These are phyloP conservation scores for Eptesicus fuscus DNA, from an alignment of 2,113 vertebrate species.

Conservation along the genomic window DNA sequence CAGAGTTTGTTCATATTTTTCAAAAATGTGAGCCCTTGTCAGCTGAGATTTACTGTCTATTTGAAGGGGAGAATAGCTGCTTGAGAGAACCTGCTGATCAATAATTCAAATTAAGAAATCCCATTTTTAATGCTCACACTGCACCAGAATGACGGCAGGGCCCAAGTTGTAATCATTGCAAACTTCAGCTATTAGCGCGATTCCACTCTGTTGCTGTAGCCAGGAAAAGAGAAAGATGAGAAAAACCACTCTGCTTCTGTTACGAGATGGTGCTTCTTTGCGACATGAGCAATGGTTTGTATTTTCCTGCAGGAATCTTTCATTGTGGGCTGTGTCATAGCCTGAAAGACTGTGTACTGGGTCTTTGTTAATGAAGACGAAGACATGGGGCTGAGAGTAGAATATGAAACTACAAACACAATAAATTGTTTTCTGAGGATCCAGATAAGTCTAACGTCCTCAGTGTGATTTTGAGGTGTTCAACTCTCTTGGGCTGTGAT, in stretches of 20 bases:
- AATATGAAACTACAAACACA: conserved; percentile 13
- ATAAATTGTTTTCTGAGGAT: conserved; percentile 53
- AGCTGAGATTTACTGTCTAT: conserved; percentile 80
- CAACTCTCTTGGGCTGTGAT: conserved; percentile 27
- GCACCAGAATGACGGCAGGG: conserved; percentile 72
- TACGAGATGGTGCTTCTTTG: background rate
- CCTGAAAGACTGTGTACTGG: conserved; percentile 16
- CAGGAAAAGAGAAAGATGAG: conserved; percentile 56
- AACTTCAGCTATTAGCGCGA: conserved; percentile 69
- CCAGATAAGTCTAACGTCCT: conserved; percentile 27
- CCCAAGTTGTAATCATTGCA: conserved; percentile 78
- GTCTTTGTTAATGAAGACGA: conserved; percentile 59
- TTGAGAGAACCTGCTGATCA: conserved; percentile 79
- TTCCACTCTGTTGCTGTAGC: conserved; percentile 44
- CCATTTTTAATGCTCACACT: conserved; percentile 80
- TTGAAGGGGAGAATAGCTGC: conserved; percentile 77
- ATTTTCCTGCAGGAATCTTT: conserved; percentile 18
- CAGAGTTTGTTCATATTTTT: conserved; percentile 80
- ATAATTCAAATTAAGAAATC: conserved; percentile 84
- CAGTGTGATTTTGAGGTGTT: conserved; percentile 60
- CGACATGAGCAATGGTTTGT: conserved; percentile 55
- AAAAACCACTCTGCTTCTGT: conserved; percentile 22
- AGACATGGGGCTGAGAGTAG: background rate
- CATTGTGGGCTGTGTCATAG: background rate
- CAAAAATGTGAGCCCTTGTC: conserved; percentile 76